A percentile compares a stretch with the other conserved stretches of the same genome.
These are phyloP conservation scores for Cheilosia vulpina DNA, from an alignment of 2,888 invertebrate genomes.

Conservation along the genomic window DNA sequence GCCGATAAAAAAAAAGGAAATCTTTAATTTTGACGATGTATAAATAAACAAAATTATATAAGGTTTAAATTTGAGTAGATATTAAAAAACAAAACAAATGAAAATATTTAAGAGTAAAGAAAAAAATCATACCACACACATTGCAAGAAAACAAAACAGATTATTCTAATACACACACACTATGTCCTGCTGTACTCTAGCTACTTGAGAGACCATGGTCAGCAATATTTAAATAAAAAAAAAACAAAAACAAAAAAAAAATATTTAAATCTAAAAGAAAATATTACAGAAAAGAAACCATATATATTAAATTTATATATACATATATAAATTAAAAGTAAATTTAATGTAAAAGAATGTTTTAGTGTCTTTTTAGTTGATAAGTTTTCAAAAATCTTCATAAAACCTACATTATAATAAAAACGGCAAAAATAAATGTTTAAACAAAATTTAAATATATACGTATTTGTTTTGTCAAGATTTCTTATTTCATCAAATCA, in stretches of 20 bases:
- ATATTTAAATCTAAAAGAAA: slow-evolving; percentile 28
- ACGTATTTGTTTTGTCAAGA: slow-evolving; percentile 12
- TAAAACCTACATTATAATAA: slow-evolving; percentile 29
- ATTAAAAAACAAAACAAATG: slow-evolving; percentile 43
- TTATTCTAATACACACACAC: slow-evolving; percentile 46
- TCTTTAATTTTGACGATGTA: slow-evolving; percentile 71
- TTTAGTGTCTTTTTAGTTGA: slow-evolving; percentile 77
- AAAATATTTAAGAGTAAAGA: slow-evolving; percentile 44
- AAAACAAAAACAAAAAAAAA: slow-evolving; percentile 10
- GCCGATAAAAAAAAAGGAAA: slow-evolving; percentile 53
- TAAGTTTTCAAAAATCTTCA: slow-evolving; percentile 73
- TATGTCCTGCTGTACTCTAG: slow-evolving; percentile 69
- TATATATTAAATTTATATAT: slow-evolving; percentile 30
- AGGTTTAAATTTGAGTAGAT: slow-evolving; percentile 67
- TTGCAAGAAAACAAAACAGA: slow-evolving; percentile 42
- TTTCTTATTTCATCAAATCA: slow-evolving; percentile 13
- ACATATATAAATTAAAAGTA: slow-evolving; percentile 48
- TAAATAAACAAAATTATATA: slow-evolving; percentile 69
- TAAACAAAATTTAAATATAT: slow-evolving; percentile 29
- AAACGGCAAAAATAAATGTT: slow-evolving; percentile 63
- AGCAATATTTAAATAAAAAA: slow-evolving; percentile 69
- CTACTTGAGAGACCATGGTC: slow-evolving; percentile 62
- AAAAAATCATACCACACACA: slow-evolving; percentile 63
- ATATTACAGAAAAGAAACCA: slow-evolving; percentile 32
- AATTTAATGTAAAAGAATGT: slow-evolving; percentile 72